A percentile compares a stretch with the other conserved stretches of the same genome.
Conservation (phyloP, 2,888 invertebrate genomes). For the Norana najaformis region DNA sequence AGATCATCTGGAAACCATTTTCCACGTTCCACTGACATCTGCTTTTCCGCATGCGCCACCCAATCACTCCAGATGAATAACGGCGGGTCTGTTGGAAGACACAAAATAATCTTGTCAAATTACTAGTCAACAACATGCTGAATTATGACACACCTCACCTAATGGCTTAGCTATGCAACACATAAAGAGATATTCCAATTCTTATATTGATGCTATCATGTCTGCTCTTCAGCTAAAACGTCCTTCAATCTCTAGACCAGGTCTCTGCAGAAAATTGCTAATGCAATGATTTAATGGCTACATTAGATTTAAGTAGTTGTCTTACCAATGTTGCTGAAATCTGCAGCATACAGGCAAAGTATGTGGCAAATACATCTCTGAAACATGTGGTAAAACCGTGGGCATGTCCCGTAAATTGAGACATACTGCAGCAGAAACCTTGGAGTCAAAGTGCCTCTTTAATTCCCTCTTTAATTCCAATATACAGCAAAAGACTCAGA, state of each 20-base stretch:
- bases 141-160: not conserved
- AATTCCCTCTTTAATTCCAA: not conserved
- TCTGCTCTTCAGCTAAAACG: no score
- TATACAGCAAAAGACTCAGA: not conserved
- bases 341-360: no score
- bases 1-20: not conserved
- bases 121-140: not conserved
- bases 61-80: slow-evolving; percentile 30
- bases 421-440: not conserved
- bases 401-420: not conserved
- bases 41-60: slow-evolving; percentile 28
- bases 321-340: no score
- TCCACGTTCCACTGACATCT: not conserved
- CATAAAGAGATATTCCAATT: no score
- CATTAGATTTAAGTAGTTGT: no score
- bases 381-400: no score
- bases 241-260: no score
- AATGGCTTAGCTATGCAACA: not conserved
- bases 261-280: no score
- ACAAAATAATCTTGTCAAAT: not conserved
- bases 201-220: no score
- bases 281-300: no score
- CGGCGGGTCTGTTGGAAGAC: slow-evolving; percentile 21
- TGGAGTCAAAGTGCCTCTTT: not conserved
- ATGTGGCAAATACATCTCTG: no score